These are phyloP conservation scores for Mixornis gularis DNA, from an alignment of 2,113 vertebrate genomes.

Conservation along the genomic window DNA sequence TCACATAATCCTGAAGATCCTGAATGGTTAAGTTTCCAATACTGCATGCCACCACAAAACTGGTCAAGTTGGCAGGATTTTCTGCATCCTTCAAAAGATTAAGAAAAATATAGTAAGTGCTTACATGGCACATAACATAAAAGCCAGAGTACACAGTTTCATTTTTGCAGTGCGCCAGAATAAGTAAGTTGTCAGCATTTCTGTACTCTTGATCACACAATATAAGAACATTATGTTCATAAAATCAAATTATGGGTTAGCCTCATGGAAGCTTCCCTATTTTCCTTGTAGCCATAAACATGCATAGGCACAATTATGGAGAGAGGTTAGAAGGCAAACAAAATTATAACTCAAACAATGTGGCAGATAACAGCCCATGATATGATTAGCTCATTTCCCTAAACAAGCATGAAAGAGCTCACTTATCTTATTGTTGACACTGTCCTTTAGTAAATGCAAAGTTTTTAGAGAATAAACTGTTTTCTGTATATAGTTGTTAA, in stretches of 20 bases:
- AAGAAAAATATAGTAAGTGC: constrained; percentile 3
- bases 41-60: constrained; percentile 94
- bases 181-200: constrained; percentile 63
- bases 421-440: constrained; percentile 14
- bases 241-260: constrained; percentile 44
- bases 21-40: constrained; percentile 85
- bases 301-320: neutral
- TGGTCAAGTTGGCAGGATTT: constrained; percentile 73
- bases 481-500: neutral
- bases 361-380: constrained; percentile 45
- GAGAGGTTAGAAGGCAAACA: neutral
- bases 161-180: constrained; percentile 26
- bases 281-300: constrained; percentile 55
- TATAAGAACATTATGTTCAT: constrained; percentile 59
- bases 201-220: constrained; percentile 50
- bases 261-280: constrained; percentile 13
- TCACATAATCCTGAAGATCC: constrained; percentile 80
- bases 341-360: constrained; percentile 59
- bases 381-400: constrained; percentile 65
- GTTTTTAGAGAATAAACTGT: neutral
- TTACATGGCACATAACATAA: neutral
- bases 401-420: neutral
- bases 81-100: constrained; percentile 67
- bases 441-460: neutral
- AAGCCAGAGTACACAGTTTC: constrained; percentile 11